Base-by-base conservation (phyloP, 1,140 invertebrate genomes). In the Campoletis sonorensis region DNA sequence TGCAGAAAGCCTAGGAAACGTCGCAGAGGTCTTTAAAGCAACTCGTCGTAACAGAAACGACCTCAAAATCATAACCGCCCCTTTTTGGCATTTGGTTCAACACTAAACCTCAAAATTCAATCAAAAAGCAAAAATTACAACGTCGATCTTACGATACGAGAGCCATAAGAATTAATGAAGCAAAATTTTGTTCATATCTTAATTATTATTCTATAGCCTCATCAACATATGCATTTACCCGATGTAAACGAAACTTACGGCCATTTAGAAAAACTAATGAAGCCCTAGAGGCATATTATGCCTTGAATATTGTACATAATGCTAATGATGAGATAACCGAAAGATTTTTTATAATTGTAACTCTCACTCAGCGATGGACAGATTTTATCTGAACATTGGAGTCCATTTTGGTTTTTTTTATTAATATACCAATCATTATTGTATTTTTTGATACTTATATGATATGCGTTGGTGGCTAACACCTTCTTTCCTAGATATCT, bases 1-100 rank as follows among this genome's bases (percentile, higher is more conserved):
- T 30, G 26, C 37, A 26, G 40, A 79, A n/a, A 49, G 30, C 71
- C 49, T 51, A 18, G 64, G 15, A 64, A 40, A 45, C 49, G 37
- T 80, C 75, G 71, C 27, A 26, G 23, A 79, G 78, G 58, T 58
- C 49, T 13, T 33, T 77, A 79, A 45, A 79, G 64, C 77, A 54
- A 54, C 16, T 18, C n/a, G 51, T 54, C 16, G 51, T 54, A n/a
- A n/a, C n/a, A n/a, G n/a, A n/a, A n/a, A 18, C 18, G 51, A 8
- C 40, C 11, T 45, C 40, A 45, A 45, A 45, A 45, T 3, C 40
- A 45, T 10, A 45, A 54, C 51, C 51, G 1, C 16, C 18, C n/a
- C 10, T 8, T 54, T n/a, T 21, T 54, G 18, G 18, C 1, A n/a
- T 21, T 54, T 11, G n/a, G 4, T 11, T 3, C 1, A 21, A 8